Percentiles rank a stretch among this genome's conserved stretches.
phyloP scores from a whole-genome alignment of 2,797 vertebrate genomes.

The Bradypodion ventrale region DNA sequence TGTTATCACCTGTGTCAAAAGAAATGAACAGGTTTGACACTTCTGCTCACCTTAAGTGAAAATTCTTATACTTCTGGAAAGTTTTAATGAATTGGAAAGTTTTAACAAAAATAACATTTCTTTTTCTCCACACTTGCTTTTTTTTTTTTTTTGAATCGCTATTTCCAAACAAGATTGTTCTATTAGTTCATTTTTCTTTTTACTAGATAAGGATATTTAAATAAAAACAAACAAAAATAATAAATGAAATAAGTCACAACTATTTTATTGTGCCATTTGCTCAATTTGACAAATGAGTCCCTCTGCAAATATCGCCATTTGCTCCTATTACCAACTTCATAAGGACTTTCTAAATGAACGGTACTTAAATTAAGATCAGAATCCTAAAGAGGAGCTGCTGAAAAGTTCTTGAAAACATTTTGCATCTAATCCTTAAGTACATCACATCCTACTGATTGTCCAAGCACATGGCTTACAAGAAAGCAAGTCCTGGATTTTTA shows the following conservation, averaged over 20 bases:
- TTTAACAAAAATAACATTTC: not conserved
- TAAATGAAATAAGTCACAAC: fast-evolving
- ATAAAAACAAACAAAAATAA: not conserved
- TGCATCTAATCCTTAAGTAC: not conserved
- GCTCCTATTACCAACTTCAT: not conserved
- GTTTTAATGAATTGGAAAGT: not conserved
- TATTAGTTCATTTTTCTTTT: no score
- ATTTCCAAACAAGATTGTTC: no score
- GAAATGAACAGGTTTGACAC: not conserved
- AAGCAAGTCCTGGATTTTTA: not conserved
- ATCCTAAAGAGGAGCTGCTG: not conserved
- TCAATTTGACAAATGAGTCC: not conserved
- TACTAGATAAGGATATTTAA: not conserved
- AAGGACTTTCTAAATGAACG: not conserved
- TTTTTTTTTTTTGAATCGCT: not conserved
- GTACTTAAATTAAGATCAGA: not conserved
- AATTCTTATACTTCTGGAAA: not conserved
- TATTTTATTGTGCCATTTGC: not conserved
- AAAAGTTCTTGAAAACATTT: not conserved
- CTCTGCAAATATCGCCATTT: not conserved
- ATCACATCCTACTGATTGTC: not conserved
- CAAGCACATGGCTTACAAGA: not conserved
- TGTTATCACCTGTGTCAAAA: not conserved
- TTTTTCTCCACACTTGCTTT: not conserved
- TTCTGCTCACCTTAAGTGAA: not conserved